Evolutionary conservation across 2,113 vertebrate species (phyloP).

Genomic region (Etheostoma spectabile): DNA sequence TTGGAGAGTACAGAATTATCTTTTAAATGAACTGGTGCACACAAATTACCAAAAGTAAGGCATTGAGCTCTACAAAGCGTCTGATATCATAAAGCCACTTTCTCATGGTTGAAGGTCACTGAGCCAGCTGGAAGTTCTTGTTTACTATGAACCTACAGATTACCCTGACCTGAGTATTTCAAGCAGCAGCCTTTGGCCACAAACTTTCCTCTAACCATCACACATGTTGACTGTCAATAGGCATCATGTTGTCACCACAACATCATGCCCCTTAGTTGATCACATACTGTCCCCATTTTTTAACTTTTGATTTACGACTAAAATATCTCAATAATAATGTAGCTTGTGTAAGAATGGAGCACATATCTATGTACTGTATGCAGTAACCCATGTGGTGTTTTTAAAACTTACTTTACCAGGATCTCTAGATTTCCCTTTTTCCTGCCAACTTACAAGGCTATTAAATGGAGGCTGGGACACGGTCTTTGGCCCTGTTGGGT

Average conservation of each 20-base stretch:
- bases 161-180: not conserved
- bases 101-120: not conserved
- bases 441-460: not conserved
- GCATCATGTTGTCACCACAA: not conserved
- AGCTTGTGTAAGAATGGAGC: not conserved
- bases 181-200: not conserved
- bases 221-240: constrained; percentile 32
- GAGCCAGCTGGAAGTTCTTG: not conserved
- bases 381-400: not conserved
- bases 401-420: no score
- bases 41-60: not conserved
- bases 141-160: not conserved
- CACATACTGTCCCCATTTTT: not conserved
- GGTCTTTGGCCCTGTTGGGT: no score
- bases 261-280: not conserved
- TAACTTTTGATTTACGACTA: not conserved
- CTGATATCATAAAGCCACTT: not conserved
- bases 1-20: not conserved
- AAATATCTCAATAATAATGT: not conserved
- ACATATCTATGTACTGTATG: not conserved
- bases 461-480: no score
- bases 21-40: not conserved
- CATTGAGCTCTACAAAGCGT: not conserved
- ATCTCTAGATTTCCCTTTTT: no score
- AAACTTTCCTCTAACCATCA: not conserved